These are phyloP conservation scores for Zygothrica quintamaculata DNA, from an alignment of 2,888 invertebrate genomes.

Conservation along the genomic window DNA sequence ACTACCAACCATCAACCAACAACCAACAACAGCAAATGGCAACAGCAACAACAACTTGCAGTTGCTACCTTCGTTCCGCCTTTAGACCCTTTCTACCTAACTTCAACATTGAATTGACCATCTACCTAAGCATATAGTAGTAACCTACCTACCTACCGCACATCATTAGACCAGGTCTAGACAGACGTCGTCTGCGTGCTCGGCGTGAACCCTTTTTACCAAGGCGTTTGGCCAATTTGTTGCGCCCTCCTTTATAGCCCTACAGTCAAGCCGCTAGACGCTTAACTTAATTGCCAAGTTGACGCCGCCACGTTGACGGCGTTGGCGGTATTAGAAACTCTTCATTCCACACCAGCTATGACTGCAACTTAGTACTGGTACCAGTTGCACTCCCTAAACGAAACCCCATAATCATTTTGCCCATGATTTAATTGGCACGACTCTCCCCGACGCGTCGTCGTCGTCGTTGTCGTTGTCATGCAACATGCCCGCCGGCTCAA, in stretches of 20 bases:
- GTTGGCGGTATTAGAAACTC: conserved; percentile 56
- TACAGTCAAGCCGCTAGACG: conserved; percentile 36
- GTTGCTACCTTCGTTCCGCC: conserved; percentile 36
- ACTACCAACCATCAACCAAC: no score
- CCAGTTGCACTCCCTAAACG: conserved; percentile 50
- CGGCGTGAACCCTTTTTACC: conserved; percentile 70
- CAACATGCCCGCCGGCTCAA: conserved; percentile 66
- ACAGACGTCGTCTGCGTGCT: conserved; percentile 66
- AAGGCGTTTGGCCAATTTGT: conserved; percentile 61
- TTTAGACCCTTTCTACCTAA: conserved; percentile 1
- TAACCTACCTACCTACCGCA: conserved; percentile 69
- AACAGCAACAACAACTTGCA: no score
- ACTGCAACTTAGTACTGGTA: no score
- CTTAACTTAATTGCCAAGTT: conserved; percentile 66
- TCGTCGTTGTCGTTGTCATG: conserved; percentile 56
- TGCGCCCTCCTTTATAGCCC: conserved; percentile 51
- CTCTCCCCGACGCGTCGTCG: conserved; percentile 51
- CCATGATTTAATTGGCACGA: conserved; percentile 72
- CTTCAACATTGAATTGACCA: background rate
- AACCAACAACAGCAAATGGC: no score
- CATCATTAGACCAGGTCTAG: conserved; percentile 72
- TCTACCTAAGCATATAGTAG: conserved; percentile 1
- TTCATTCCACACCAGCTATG: conserved; percentile 8
- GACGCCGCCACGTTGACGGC: conserved; percentile 37
- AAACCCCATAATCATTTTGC: conserved; percentile 68